Evolutionary conservation across 2,113 vertebrate genomes (phyloP), one percentile per base, ranked within the genome.

Genomic region (Daboia siamensis): DNA sequence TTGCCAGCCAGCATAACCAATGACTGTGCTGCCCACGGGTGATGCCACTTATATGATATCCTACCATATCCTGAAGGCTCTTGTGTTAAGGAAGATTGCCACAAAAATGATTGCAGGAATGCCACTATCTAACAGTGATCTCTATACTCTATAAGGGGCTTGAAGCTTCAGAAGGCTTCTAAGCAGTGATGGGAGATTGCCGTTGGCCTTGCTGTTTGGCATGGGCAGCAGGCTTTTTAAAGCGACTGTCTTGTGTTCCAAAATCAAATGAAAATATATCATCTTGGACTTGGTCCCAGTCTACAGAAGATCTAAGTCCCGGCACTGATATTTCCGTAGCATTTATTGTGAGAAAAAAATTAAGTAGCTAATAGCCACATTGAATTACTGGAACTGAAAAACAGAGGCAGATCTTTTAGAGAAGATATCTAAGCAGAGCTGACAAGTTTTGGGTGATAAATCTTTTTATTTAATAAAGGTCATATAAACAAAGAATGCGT

Each of bases 401-500:
- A 57, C 55, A 10, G 20, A 88, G 15, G 26, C 4, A 46, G 48
- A 54, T 33, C 69, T 90, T 74, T 39, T 9, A 52, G 48, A 74
- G 54, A 74, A 80, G 26, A 54, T 55, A 52, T 20, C 2, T 33
- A 80, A 74, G 2, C 12, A 54, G 13, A 86, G 39, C 23, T 57
- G 33, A 54, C 33, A 44, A 24, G 52, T 80, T 90, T 57, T 39
- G 90, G 48, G 6, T 15, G 10, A 90, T 74, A 51, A 90, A 90
- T 69, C 9, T 21, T 90, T 69, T 44, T 52, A 74, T 90, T 29
- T 6, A 24, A 88, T 17, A 39, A 55, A 80, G 90, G 94, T 74
- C 56, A 21, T n/a, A 51, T 92, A 44, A 94, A 87, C 86, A 93
- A 94, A 57, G 64, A 89, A 0, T 8, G 88, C 23, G 33, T 95